Evolutionary conservation across 1,140 invertebrate genomes (phyloP).

Genomic region (Eriocheir sinensis): DNA sequence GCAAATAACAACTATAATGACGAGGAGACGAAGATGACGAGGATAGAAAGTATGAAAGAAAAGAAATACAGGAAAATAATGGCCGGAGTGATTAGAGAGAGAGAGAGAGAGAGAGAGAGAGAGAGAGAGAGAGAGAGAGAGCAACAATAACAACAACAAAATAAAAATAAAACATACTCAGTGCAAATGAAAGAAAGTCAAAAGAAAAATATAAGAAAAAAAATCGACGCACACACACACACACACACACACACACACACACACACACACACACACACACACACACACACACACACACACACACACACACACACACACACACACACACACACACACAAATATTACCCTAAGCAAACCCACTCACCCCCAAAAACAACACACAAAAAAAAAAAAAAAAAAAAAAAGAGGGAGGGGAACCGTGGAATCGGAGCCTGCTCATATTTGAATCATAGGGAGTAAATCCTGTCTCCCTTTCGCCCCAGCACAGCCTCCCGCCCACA

Average conservation of each 20-base stretch:
- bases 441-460: no score
- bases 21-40: neutral
- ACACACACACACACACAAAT: neutral
- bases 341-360: no score
- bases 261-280: slow-evolving; percentile 38
- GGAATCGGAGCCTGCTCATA: no score
- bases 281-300: slow-evolving; percentile 42
- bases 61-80: neutral
- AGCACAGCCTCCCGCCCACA: no score
- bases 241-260: neutral
- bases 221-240: neutral
- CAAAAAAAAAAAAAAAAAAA: no score
- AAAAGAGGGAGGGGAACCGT: no score
- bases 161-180: neutral
- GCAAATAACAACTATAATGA: no score
- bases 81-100: neutral
- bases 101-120: slow-evolving; percentile 14
- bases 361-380: no score
- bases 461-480: no score
- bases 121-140: neutral
- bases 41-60: neutral
- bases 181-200: neutral
- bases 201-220: neutral
- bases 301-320: slow-evolving; percentile 38
- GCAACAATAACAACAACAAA: no score